Percentiles rank a stretch among this genome's conserved stretches.
These are phyloP conservation scores for Eutrigla gurnardus DNA, from an alignment of 2,797 vertebrate species.

Conservation along the genomic window DNA sequence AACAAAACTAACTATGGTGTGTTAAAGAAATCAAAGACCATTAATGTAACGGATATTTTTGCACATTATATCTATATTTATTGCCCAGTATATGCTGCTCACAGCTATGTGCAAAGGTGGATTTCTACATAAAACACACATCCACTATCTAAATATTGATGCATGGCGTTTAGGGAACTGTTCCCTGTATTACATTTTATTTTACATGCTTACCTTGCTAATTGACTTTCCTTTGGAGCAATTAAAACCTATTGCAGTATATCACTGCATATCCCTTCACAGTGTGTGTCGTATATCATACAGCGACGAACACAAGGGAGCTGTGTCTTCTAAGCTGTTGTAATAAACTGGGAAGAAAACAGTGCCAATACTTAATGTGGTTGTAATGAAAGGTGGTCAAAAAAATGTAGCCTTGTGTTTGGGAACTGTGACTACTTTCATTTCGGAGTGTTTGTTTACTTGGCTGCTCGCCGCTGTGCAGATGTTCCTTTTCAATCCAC, in stretches of 20 bases:
- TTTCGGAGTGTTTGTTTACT: slow-evolving; percentile 63
- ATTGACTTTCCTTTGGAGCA: neutral
- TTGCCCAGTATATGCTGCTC: neutral
- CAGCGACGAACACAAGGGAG: slow-evolving; percentile 13
- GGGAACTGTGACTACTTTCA: slow-evolving; percentile 59
- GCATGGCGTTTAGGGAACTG: slow-evolving; percentile 3
- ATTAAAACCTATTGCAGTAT: slow-evolving; percentile 15
- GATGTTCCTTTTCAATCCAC: slow-evolving; percentile 71
- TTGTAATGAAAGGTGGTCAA: slow-evolving; percentile 56
- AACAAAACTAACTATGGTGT: slow-evolving; percentile 9
- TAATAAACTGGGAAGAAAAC: slow-evolving; percentile 26
- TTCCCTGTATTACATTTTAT: slow-evolving; percentile 7
- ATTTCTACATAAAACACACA: slow-evolving; percentile 2
- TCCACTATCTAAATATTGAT: slow-evolving; percentile 6
- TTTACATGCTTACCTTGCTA: neutral
- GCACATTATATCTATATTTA: slow-evolving; percentile 16
- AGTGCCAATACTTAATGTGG: slow-evolving; percentile 46
- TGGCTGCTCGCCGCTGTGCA: slow-evolving; percentile 69
- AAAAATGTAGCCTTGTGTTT: slow-evolving; percentile 55
- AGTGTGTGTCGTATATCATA: slow-evolving; percentile 9
- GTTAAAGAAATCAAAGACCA: slow-evolving; percentile 17
- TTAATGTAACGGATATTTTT: slow-evolving; percentile 3
- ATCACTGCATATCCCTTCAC: slow-evolving; percentile 7
- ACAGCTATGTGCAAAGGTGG: slow-evolving; percentile 1
- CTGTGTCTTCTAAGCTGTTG: slow-evolving; percentile 16